phyloP scores from a whole-genome alignment of 2,113 vertebrate species.

The Noturus placidus region DNA sequence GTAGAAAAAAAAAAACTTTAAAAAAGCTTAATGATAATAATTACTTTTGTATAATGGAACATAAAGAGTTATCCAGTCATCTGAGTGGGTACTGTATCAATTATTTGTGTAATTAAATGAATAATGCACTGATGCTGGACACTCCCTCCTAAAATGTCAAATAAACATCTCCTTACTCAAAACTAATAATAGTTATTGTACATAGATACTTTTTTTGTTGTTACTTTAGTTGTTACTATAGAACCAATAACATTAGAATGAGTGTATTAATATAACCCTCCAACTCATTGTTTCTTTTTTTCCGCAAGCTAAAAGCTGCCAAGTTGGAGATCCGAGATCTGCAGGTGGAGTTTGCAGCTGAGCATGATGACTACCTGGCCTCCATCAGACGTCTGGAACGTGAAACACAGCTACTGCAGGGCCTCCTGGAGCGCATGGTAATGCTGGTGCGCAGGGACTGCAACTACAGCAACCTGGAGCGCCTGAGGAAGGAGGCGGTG shows the following conservation, averaged over 20 bases:
- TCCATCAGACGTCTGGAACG: conserved; percentile 79
- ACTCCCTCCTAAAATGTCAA: background rate
- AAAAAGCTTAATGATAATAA: background rate
- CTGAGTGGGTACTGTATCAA: no score
- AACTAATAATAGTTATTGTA: background rate
- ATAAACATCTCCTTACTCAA: no score
- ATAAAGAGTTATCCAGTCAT: no score
- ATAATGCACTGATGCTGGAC: background rate
- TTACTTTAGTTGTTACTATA: no score
- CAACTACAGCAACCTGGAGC: conserved; percentile 87
- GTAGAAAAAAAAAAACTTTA: background rate
- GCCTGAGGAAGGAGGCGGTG: conserved; percentile 69
- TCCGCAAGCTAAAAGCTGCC: conserved; percentile 76
- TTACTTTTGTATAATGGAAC: no score
- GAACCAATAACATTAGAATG: background rate
- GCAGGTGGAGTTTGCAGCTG: conserved; percentile 83
- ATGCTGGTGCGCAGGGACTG: conserved; percentile 78
- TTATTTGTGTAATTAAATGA: no score
- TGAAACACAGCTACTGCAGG: conserved; percentile 77
- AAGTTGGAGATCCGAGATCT: conserved; percentile 85
- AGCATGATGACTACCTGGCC: conserved; percentile 81
- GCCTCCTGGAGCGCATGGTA: conserved; percentile 81
- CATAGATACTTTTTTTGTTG: no score
- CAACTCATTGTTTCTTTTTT: background rate
- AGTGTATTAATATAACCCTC: background rate